These are phyloP conservation scores for Calosoma granatense DNA, from an alignment of 1,140 invertebrate species.

Conservation along the genomic window DNA sequence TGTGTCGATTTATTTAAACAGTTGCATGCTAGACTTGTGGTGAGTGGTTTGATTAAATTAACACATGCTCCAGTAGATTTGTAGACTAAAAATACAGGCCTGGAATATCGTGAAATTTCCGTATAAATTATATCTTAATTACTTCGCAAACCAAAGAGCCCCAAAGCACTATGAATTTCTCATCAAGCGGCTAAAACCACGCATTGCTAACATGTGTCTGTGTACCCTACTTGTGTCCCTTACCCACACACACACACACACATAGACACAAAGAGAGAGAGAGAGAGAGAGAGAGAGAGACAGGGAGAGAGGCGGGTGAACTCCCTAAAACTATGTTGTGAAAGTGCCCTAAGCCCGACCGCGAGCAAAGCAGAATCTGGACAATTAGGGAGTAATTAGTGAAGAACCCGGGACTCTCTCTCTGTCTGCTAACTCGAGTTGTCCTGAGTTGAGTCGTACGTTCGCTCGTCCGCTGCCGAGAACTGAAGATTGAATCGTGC, in stretches of 20 bases:
- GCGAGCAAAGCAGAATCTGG: neutral
- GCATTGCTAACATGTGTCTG: neutral
- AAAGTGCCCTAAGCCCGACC: neutral
- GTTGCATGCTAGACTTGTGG: too few species aligned
- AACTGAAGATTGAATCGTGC: neutral
- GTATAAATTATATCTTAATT: slow-evolving; percentile 6
- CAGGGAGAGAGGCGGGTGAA: too few species aligned
- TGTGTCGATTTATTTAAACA: too few species aligned
- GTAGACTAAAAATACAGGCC: too few species aligned
- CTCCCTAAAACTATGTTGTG: neutral
- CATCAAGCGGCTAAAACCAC: neutral
- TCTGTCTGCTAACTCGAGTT: neutral
- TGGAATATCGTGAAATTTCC: neutral
- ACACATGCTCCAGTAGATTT: too few species aligned
- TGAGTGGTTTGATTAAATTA: too few species aligned
- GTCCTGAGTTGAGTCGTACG: neutral
- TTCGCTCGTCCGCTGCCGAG: neutral
- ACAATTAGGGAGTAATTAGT: neutral
- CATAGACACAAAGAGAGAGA: too few species aligned
- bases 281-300: too few species aligned
- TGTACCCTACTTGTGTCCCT: too few species aligned
- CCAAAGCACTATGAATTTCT: slow-evolving; percentile 5
- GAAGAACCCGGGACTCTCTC: neutral
- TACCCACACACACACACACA: too few species aligned
- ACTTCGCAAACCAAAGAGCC: slow-evolving; percentile 1